Evolutionary conservation across 2,888 invertebrate genomes (phyloP).

Genomic region (Aromia moschata): DNA sequence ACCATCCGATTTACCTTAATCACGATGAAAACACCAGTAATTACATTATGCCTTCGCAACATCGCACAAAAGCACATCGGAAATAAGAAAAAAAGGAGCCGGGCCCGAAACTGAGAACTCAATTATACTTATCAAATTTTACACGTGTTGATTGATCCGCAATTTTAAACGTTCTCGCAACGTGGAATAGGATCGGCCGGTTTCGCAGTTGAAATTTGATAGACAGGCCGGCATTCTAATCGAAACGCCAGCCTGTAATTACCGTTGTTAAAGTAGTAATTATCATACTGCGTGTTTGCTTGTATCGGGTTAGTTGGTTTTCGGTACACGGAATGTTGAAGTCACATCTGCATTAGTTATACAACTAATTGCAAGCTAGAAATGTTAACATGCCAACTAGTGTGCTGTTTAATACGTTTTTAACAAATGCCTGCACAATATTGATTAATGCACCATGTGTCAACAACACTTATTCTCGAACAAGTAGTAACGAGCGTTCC

Average conservation of each 20-base stretch:
- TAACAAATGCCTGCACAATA: constrained; percentile 1
- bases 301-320: constrained; percentile 55
- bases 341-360: constrained; percentile 50
- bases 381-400: constrained; percentile 21
- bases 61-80: constrained; percentile 48
- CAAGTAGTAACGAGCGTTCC: too few species aligned
- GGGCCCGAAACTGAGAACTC: constrained; percentile 58
- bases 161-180: constrained; percentile 45
- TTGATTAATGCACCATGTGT: too few species aligned
- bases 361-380: constrained; percentile 27
- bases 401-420: constrained; percentile 2
- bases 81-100: constrained; percentile 51
- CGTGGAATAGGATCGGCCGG: constrained; percentile 31
- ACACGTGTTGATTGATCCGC: constrained; percentile 51
- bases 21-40: constrained; percentile 46
- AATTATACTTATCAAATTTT: constrained; percentile 55
- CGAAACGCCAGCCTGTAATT: constrained; percentile 57
- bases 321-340: constrained; percentile 49
- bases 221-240: constrained; percentile 58
- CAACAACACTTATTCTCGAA: too few species aligned
- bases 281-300: constrained; percentile 59
- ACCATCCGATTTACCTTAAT: constrained; percentile 31
- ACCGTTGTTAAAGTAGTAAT: constrained; percentile 53
- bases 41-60: constrained; percentile 51
- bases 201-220: constrained; percentile 49